Base-by-base conservation (phyloP, 2,888 invertebrate species). In the Amiota minor region DNA sequence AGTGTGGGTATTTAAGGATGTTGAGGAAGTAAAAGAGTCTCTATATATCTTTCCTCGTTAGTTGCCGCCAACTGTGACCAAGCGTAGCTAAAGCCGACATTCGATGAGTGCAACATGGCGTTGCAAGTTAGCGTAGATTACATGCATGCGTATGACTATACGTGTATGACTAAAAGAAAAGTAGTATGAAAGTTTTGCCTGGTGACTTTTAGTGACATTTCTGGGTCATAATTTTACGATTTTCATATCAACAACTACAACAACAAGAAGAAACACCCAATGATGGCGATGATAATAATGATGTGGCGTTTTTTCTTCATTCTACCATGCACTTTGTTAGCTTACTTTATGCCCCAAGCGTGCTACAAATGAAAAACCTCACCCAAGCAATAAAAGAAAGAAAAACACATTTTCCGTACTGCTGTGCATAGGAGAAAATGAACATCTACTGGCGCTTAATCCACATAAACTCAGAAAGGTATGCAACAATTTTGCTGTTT, bases 1-100 rank as follows among this genome's bases (percentile, higher is more conserved):
- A 45, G 55, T 61, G 53, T 53, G 23, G 64, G 78, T 78, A 76
- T 79, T 82, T 83, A 78, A 85, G 78, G 84, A 84, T 79, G 77
- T 81, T 76, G 2, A 23, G 35, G 35, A 35, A 23, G 23, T 35
- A 6, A 35, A 35, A 8, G 6, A 3, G 6, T 6, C 35, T 35
- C 35, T 35, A 4, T 18, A 70, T 59, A 67, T 50, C 72, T 68
- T 59, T 45, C 56, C 64, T 56, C 72, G 49, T 68, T 49, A 46
- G 45, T 70, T 56, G 70, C 70, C 47, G 14, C 14, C 47, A 49
- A 50, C 53, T 53, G 55, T 69, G 14, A 45, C 69, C 69, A 69
- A 53, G 69, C 69, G 35, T 1, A 59, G 18, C 55, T n/a, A 69
- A 50, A n/a, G 8, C 59, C 49, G 6, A 16, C 23, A 59, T 46